Percentiles rank a stretch among this genome's conserved stretches.
These are phyloP conservation scores for Cheilosia impressa DNA, from an alignment of 2,888 invertebrate species.

Conservation along the genomic window DNA sequence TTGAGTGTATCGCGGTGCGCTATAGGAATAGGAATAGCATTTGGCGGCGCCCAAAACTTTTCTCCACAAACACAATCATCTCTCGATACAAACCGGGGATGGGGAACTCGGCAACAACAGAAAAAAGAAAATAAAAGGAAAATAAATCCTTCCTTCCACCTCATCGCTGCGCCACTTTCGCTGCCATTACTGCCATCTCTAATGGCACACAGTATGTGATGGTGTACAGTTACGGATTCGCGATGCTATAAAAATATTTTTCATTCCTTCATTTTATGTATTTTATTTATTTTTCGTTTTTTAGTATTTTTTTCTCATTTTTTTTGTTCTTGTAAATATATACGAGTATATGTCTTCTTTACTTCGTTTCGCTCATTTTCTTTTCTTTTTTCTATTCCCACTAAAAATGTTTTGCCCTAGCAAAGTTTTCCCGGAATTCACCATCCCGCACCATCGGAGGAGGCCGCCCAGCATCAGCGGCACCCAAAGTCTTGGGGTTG, in stretches of 20 bases:
- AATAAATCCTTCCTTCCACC: constrained; percentile 72
- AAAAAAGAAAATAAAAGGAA: constrained; percentile 45
- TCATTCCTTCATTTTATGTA: constrained; percentile 74
- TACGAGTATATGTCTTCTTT: constrained; percentile 27
- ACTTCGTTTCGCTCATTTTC: constrained; percentile 50
- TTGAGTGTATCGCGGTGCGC: constrained; percentile 36
- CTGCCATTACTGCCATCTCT: constrained; percentile 74
- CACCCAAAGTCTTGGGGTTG: constrained; percentile 26
- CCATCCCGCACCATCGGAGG: constrained; percentile 43
- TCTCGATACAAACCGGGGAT: constrained; percentile 52
- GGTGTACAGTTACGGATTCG: constrained; percentile 75
- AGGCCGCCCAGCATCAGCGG: not conserved
- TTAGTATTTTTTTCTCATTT: constrained; percentile 17
- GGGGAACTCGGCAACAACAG: constrained; percentile 21
- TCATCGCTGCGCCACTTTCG: constrained; percentile 73
- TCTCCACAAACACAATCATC: constrained; percentile 64
- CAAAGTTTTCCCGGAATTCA: constrained; percentile 69
- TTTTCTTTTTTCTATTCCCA: constrained; percentile 69
- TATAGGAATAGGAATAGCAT: constrained; percentile 57
- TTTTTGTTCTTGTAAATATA: constrained; percentile 35
- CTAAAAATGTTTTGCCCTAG: constrained; percentile 70
- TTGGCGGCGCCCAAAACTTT: constrained; percentile 69
- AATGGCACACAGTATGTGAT: constrained; percentile 73
- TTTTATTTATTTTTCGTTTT: constrained; percentile 56
- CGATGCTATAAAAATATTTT: constrained; percentile 75